Evolutionary conservation across 1,140 invertebrate genomes (phyloP).

Genomic region (Drosophila parvula): DNA sequence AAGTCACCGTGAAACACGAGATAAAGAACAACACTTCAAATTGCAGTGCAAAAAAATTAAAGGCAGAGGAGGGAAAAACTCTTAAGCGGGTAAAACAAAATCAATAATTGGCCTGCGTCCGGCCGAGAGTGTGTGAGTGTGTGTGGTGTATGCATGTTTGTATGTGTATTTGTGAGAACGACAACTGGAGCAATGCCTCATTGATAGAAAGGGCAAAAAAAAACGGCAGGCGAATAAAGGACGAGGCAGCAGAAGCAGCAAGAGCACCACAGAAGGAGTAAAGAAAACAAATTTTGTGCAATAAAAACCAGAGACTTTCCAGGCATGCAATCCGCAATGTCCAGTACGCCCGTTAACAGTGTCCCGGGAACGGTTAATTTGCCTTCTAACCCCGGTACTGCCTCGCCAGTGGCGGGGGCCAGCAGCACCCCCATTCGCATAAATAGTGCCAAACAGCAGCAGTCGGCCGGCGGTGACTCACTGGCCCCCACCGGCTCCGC

Average conservation of each 20-base stretch:
- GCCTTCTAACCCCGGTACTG: slow-evolving; percentile 17
- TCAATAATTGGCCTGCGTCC: slow-evolving; percentile 73
- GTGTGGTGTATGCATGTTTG: slow-evolving; percentile 19
- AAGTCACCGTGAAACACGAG: slow-evolving; percentile 6
- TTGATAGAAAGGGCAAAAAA: slow-evolving; percentile 35
- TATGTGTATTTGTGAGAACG: slow-evolving; percentile 24
- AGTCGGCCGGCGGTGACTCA: slow-evolving; percentile 61
- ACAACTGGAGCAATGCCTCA: slow-evolving; percentile 69
- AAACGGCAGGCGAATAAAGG: slow-evolving; percentile 12
- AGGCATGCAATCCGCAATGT: slow-evolving; percentile 41
- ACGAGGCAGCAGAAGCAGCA: slow-evolving; percentile 3
- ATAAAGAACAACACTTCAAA: slow-evolving; percentile 18
- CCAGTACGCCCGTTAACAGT: slow-evolving; percentile 19
- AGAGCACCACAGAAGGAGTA: slow-evolving; percentile 4
- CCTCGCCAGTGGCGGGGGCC: slow-evolving; percentile 6
- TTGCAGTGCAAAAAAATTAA: slow-evolving; percentile 12
- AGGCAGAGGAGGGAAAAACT: slow-evolving; percentile 9
- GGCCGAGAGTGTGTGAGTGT: slow-evolving; percentile 30
- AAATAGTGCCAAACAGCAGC: slow-evolving; percentile 58
- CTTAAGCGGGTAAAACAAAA: slow-evolving; percentile 57
- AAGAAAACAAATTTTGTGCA: background rate
- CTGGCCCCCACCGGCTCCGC: slow-evolving; percentile 35
- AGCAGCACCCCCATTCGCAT: slow-evolving; percentile 71
- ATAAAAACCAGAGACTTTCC: slow-evolving; percentile 19
- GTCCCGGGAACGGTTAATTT: slow-evolving; percentile 26